These are phyloP conservation scores for Abscondita cerata DNA, from an alignment of 2,888 invertebrate species.

Conservation along the genomic window DNA sequence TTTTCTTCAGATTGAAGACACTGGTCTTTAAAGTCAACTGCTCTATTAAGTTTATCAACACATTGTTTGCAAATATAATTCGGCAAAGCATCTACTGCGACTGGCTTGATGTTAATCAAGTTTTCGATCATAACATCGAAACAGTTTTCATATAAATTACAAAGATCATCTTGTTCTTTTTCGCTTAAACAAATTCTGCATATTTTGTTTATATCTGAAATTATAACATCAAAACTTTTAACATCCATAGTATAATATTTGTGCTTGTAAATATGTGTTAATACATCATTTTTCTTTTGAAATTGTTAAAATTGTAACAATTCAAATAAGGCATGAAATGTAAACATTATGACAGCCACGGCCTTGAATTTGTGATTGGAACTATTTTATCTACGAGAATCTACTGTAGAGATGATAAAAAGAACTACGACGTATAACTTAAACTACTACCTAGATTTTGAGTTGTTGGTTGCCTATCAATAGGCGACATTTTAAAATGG, in stretches of 20 bases:
- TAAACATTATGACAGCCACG: no score
- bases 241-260: slow-evolving; percentile 24
- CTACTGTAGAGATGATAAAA: no score
- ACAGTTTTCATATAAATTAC: slow-evolving; percentile 46
- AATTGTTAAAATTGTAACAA: no score
- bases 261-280: no score
- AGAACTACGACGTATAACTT: no score
- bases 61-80: slow-evolving; percentile 50
- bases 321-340: no score
- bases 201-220: slow-evolving; percentile 47
- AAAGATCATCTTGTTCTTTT: slow-evolving; percentile 47
- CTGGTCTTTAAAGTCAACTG: slow-evolving; percentile 51
- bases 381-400: no score
- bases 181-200: slow-evolving; percentile 54
- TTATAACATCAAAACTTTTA: slow-evolving; percentile 16
- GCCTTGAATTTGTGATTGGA: no score
- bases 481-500: no score
- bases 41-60: slow-evolving; percentile 46
- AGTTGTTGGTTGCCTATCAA: no score
- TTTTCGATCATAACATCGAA: slow-evolving; percentile 36
- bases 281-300: no score
- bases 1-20: slow-evolving; percentile 49
- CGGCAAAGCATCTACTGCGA: slow-evolving; percentile 50
- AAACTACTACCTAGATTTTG: no score
- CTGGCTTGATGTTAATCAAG: slow-evolving; percentile 35